Evolutionary conservation across 35 echinoderm and acorn worm species (phyloP), one percentile per base, ranked within the genome.

Genomic region (Apostichopus japonicus): DNA sequence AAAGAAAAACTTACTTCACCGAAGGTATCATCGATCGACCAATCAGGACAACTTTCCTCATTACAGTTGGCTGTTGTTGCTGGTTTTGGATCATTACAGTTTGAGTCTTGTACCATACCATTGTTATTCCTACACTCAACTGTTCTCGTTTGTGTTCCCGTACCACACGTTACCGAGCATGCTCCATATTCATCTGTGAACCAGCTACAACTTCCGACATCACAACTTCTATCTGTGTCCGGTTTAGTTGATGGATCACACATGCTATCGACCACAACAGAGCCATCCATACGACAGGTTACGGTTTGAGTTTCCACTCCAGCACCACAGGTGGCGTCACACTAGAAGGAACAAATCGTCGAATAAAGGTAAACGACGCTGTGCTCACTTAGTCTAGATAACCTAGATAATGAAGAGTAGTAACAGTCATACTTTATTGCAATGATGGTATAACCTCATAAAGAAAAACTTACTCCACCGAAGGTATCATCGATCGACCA

Each of bases 271-370:
- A 9, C 53, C 5, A 57, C 83, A 15, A 58, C 57, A 14, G 6
- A 0, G 16, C 51, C 44, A 54, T 56, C 16, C 4, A 56, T 9
- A 0, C 55, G 44, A 86, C 83, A 86, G 22, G 52, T n/a, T 23
- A 86, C 83, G 14, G 9, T 86, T 86, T 54, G 44, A 0, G 55
- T 53, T 86, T 86, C 51, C 54, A 56, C 57, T 17, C 83, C 83
- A 56, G 16, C 21, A 54, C 58, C 83, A 24, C 83, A 86, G 16
- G 10, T 58, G 22, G 6, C 83, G 57, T 54, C 24, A 16, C 83
- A 86, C 83, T 86, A 33, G 27, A 6, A 67, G 63, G 63, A 67
- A 67, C 4, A 67, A 17, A 9, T 67, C 8, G 4, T 2, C 4
- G 11, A 67, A 67, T 16, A 65, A 65, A 65, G 16, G 9, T 65